Conservation (phyloP, 2,888 invertebrate species). For the Stegophylla sp. region DNA sequence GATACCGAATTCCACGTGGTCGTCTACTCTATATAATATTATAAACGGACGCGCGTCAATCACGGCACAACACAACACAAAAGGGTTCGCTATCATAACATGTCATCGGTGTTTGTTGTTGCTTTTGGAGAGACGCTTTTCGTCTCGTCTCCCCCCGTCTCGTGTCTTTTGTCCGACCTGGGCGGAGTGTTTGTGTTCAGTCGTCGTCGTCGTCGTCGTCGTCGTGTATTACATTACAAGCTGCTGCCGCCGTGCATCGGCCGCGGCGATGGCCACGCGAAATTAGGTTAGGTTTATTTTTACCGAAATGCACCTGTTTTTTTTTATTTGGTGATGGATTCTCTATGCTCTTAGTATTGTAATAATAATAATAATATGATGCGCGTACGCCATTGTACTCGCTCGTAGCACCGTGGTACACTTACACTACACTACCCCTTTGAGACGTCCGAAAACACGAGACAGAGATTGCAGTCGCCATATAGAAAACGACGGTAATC, state of each 20-base stretch:
- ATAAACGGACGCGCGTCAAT: slow-evolving; percentile 24
- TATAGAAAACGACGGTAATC: too few relatives aligned
- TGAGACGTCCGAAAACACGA: slow-evolving; percentile 22
- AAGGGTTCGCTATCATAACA: slow-evolving; percentile 59
- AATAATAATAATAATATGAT: not conserved
- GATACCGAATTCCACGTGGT: not conserved
- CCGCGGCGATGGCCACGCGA: slow-evolving; percentile 41
- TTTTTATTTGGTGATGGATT: slow-evolving; percentile 12
- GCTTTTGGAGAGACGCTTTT: slow-evolving; percentile 38
- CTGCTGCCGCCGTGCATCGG: too few relatives aligned
- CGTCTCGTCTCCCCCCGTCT: too few relatives aligned
- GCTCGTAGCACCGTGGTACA: too few relatives aligned
- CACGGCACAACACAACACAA: slow-evolving; percentile 28
- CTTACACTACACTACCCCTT: slow-evolving; percentile 9
- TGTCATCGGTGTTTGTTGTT: slow-evolving; percentile 53
- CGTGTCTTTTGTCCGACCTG: slow-evolving; percentile 40
- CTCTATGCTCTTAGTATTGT: not conserved
- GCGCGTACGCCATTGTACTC: too few relatives aligned
- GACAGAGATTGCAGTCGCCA: too few relatives aligned
- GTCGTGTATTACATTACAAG: slow-evolving; percentile 24
- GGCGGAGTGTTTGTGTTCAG: slow-evolving; percentile 56
- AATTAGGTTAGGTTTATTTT: slow-evolving; percentile 58
- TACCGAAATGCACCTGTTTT: slow-evolving; percentile 51
- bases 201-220: too few relatives aligned
- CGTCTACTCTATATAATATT: not conserved